Conservation (phyloP, 2,797 vertebrate species). For the Sebastes kiyomatsui region DNA sequence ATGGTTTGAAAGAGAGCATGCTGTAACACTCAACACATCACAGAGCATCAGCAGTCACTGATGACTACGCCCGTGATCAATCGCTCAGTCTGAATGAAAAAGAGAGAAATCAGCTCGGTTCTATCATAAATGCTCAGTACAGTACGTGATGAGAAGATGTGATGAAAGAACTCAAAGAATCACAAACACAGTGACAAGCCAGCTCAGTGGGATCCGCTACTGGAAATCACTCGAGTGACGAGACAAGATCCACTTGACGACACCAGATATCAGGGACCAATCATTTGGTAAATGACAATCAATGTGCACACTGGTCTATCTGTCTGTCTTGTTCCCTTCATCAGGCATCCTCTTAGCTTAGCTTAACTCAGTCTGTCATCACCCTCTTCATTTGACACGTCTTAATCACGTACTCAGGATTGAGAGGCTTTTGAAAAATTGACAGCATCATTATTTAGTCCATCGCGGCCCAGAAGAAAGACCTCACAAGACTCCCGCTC, state of each 20-base stretch:
- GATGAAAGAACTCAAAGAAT: slow-evolving; percentile 39
- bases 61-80: slow-evolving; percentile 37
- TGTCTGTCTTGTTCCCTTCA: slow-evolving; percentile 45
- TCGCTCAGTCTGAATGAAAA: not conserved
- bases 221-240: slow-evolving; percentile 23
- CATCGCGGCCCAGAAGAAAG: slow-evolving; percentile 72
- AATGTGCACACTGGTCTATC: slow-evolving; percentile 13
- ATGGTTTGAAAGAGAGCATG: slow-evolving; percentile 20
- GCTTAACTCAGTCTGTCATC: slow-evolving; percentile 63
- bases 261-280: slow-evolving; percentile 26
- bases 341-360: slow-evolving; percentile 39
- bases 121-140: not conserved
- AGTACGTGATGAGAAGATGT: not conserved
- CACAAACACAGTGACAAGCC: slow-evolving; percentile 21
- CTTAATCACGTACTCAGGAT: slow-evolving; percentile 82
- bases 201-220: slow-evolving; percentile 11
- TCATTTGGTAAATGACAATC: slow-evolving; percentile 49
- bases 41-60: slow-evolving; percentile 22
- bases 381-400: slow-evolving; percentile 80
- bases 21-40: slow-evolving; percentile 37
- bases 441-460: slow-evolving; percentile 85
- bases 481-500: slow-evolving; percentile 53
- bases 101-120: slow-evolving; percentile 1
- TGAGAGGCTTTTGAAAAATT: slow-evolving; percentile 84
- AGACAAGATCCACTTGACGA: slow-evolving; percentile 33